Conservation (phyloP, 1,140 invertebrate species). For the Leptonema lineaticorne region DNA sequence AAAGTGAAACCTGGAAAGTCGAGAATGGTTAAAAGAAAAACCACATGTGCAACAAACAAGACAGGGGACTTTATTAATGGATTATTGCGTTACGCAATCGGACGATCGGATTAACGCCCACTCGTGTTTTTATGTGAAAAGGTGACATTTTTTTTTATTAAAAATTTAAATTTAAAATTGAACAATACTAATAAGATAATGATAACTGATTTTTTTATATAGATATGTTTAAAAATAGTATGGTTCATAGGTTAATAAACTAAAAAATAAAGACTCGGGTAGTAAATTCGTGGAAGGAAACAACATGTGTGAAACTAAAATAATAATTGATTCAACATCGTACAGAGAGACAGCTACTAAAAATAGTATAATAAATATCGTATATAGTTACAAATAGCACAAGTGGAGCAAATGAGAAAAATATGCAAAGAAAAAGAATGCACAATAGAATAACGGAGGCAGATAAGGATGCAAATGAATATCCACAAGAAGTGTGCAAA, state of each 20-base stretch:
- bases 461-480: neutral
- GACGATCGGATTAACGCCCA: slow-evolving; percentile 5
- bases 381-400: no score
- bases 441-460: neutral
- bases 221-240: no score
- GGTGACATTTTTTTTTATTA: slow-evolving; percentile 1
- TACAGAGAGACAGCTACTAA: no score
- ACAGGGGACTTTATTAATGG: neutral
- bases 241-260: no score
- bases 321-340: no score
- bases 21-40: slow-evolving; percentile 2
- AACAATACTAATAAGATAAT: neutral
- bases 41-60: neutral
- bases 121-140: neutral
- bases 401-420: neutral
- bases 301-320: no score
- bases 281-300: neutral
- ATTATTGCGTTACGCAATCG: slow-evolving; percentile 1
- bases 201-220: no score
- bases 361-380: no score
- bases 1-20: slow-evolving; percentile 15
- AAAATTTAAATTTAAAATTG: neutral
- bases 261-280: neutral
- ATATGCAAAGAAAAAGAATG: neutral
- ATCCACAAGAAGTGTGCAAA: no score